Base-by-base conservation (phyloP, 2,888 invertebrate genomes). In the Pycnomerus fuliginosus region DNA sequence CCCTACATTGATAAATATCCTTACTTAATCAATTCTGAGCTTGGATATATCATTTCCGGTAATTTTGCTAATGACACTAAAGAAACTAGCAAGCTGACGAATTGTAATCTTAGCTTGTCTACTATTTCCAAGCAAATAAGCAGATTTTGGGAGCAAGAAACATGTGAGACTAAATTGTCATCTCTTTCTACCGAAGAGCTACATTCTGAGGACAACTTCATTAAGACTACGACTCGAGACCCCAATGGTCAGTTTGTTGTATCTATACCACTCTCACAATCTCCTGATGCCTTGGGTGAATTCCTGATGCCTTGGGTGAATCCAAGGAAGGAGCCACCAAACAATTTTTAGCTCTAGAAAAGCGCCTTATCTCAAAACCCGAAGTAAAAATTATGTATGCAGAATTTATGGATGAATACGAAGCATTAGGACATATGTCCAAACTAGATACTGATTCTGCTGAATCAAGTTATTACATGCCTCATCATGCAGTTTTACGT, bases 1-100 rank as follows among this genome's bases (percentile, higher is more conserved):
- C n/a, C 4, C n/a, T 10, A 27, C n/a, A 10, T 11, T 10, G 4
- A 10, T 10, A 10, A 11, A 8, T 27, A 8, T 10, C 27, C 27
- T 10, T 27, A 27, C 11, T 8, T 27, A 4, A 8, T 10, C 4
- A 27, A 27, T 5, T 8, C 27, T 10, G 27, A 27, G 10, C 27
- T 27, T 7, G 27, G 27, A 11, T 27, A 11, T 5, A 27, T 27
- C 4, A 10, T 27, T 20, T 20, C 20, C 27, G 27, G 27, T 27
- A 4, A 11, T 8, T 8, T 11, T 10, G 27, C 4, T 27, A 8
- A 10, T 10, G n/a, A 8, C 4, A 27, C 11, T 10, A 8, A 5
- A 4, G 4, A 27, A 27, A 27, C n/a, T 8, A 27, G 5, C 10
- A 4, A 4, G 10, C 4, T 11, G 4, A 11, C 10, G 4, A 4